A percentile compares a stretch with the other conserved stretches of the same genome.
phyloP scores from a whole-genome alignment of 2,113 vertebrate species.

The Isurus oxyrinchus region DNA sequence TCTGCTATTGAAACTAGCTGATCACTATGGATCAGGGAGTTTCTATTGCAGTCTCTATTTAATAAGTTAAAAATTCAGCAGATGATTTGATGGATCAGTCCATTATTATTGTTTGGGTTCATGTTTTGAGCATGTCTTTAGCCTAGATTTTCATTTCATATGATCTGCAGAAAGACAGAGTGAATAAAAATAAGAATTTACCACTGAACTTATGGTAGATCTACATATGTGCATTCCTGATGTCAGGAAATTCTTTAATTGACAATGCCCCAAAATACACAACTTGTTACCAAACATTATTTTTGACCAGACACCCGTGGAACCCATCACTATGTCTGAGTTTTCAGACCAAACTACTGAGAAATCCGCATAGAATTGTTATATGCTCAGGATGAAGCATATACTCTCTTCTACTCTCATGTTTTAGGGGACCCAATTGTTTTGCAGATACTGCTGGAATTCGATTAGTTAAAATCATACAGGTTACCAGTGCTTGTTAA shows the following conservation, averaged over 20 bases:
- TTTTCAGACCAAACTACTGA: background rate
- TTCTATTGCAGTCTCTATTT: background rate
- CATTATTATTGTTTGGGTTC: background rate
- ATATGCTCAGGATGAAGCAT: background rate
- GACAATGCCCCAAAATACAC: background rate
- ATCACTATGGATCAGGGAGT: background rate
- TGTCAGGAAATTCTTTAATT: background rate
- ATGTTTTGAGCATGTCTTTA: background rate
- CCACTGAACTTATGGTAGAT: background rate
- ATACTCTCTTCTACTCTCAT: background rate
- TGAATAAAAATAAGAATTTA: background rate
- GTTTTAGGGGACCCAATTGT: background rate
- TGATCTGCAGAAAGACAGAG: background rate
- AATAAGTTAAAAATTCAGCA: background rate
- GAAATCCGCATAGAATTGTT: background rate
- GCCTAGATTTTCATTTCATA: background rate
- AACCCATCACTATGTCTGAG: background rate
- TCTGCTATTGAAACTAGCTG: background rate
- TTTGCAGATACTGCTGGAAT: background rate
- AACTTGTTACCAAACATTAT: background rate
- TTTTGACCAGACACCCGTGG: background rate
- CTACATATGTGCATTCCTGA: too few relatives aligned
- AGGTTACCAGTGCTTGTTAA: background rate
- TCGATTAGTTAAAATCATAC: background rate
- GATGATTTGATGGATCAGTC: background rate